Evolutionary conservation across 2,888 invertebrate species (phyloP).

Genomic region (Mactromeris polynyma): DNA sequence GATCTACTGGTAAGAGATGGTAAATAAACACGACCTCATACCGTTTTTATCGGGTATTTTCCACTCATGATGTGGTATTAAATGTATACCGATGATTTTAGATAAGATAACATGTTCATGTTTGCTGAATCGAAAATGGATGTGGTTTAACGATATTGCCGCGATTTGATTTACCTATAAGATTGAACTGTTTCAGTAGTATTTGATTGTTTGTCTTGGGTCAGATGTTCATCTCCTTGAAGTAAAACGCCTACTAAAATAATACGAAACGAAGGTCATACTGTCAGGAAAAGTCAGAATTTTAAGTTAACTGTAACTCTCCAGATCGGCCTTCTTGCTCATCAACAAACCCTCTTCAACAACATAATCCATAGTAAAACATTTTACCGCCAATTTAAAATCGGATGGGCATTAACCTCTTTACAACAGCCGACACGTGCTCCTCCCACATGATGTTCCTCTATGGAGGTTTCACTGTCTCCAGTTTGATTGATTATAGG

Average conservation of each 20-base stretch:
- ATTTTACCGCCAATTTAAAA: no score
- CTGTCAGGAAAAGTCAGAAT: no score
- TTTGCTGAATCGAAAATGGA: neutral
- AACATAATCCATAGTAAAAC: no score
- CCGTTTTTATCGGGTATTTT: neutral
- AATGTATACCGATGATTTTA: neutral
- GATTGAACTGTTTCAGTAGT: neutral
- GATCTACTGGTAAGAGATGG: neutral
- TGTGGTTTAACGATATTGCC: neutral
- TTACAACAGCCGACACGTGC: no score
- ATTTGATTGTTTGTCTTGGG: neutral
- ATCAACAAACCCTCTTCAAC: no score
- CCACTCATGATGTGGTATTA: neutral
- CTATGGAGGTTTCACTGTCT: no score
- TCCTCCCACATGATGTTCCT: no score
- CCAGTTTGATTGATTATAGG: no score
- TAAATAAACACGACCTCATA: constrained; percentile 4
- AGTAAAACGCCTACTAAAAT: neutral
- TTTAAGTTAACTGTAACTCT: no score
- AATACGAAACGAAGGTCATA: no score
- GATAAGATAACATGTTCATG: neutral
- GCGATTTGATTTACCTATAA: neutral
- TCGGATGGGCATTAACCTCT: no score
- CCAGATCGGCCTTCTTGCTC: no score
- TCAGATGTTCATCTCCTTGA: neutral